Evolutionary conservation across 1,140 invertebrate species (phyloP).

Genomic region (Dermatophagoides farinae): DNA sequence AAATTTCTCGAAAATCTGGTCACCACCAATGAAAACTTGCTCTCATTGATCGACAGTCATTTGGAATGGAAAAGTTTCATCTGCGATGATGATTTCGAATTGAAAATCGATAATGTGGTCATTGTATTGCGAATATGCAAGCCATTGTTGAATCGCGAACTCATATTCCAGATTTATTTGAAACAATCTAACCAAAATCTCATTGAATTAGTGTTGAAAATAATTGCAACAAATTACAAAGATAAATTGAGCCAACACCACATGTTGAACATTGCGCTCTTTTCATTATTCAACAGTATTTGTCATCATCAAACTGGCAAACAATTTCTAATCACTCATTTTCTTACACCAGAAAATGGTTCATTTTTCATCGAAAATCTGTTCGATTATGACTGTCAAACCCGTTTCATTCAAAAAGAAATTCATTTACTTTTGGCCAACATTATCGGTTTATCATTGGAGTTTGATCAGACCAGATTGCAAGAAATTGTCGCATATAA

Average conservation of each 20-base stretch:
- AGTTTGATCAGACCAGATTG: too few species aligned
- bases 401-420: constrained; percentile 1
- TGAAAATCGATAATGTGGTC: not conserved
- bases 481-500: too few species aligned
- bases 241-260: not conserved
- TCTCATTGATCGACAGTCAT: not conserved
- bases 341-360: not conserved
- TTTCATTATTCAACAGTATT: not conserved
- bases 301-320: not conserved
- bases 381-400: not conserved
- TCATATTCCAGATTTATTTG: not conserved
- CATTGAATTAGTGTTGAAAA: too few species aligned
- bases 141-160: not conserved
- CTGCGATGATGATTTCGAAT: too few species aligned
- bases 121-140: not conserved
- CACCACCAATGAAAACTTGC: not conserved
- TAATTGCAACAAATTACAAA: too few species aligned
- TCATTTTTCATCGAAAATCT: too few species aligned
- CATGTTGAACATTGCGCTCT: not conserved
- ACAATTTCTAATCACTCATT: not conserved
- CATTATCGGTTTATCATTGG: not conserved
- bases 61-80: not conserved
- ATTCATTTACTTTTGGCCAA: not conserved
- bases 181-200: not conserved
- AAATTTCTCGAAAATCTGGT: not conserved